Conservation (phyloP, 2,888 invertebrate genomes). For the Ormia ochracea region DNA sequence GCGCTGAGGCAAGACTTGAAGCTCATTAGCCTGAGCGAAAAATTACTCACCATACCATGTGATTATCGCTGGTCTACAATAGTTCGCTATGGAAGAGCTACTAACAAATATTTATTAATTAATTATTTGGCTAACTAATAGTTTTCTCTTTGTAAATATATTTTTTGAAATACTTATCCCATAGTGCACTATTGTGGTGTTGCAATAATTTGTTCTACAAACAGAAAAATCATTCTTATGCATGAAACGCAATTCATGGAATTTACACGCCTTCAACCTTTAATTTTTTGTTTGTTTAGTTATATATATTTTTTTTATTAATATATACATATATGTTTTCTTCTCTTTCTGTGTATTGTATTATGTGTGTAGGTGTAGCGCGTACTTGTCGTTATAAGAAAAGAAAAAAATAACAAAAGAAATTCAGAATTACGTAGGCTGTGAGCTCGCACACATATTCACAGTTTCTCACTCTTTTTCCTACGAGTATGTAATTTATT, state of each 20-base stretch:
- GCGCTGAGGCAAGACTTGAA: too few species aligned
- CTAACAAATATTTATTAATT: neutral
- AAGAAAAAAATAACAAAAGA: conserved; percentile 3
- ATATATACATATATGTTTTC: neutral
- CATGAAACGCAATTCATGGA: conserved; percentile 61
- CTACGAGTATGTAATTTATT: neutral
- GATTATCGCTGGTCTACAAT: too few species aligned
- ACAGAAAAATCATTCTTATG: conserved; percentile 63
- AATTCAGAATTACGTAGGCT: conserved; percentile 55
- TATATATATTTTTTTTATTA: neutral
- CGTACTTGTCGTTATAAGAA: conserved; percentile 29
- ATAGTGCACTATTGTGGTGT: conserved; percentile 19
- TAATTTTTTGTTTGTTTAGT: conserved; percentile 23
- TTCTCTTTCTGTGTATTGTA: conserved; percentile 1
- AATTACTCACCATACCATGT: too few species aligned
- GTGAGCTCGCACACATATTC: conserved; percentile 19
- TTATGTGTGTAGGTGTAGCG: conserved; percentile 57
- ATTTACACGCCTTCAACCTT: conserved; percentile 61
- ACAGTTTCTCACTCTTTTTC: neutral
- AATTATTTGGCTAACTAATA: too few species aligned
- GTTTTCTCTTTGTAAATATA: neutral
- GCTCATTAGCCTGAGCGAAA: too few species aligned
- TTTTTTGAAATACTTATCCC: neutral
- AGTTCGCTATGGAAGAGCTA: neutral
- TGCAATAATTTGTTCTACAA: conserved; percentile 40